Conservation (phyloP, 2,888 invertebrate genomes). For the Galerucella calmariensis region DNA sequence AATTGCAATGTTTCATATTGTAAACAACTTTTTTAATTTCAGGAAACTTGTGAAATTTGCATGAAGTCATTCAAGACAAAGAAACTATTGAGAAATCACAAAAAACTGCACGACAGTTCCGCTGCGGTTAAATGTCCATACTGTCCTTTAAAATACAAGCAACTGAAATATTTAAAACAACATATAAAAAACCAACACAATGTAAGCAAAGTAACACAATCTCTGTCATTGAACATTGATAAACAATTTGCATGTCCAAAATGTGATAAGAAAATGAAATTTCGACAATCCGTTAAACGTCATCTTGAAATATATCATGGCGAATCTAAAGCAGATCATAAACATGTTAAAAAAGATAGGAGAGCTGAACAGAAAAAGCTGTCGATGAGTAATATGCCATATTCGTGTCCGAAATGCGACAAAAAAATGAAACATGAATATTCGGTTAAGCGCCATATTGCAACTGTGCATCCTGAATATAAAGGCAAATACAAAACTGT, state of each 20-base stretch:
- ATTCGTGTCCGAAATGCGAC: conserved; percentile 32
- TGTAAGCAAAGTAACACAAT: conserved; percentile 23
- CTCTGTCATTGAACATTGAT: conserved; percentile 12
- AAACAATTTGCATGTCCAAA: conserved; percentile 29
- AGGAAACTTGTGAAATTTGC: conserved; percentile 51
- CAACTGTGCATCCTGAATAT: conserved; percentile 52
- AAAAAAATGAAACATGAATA: conserved; percentile 58
- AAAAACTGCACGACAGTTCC: conserved; percentile 46
- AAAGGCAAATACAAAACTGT: conserved; percentile 2
- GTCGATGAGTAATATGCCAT: background rate
- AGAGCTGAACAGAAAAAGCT: conserved; percentile 24
- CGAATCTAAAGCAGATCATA: background rate
- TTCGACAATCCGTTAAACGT: conserved; percentile 59
- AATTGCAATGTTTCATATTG: background rate
- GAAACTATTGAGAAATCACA: conserved; percentile 48
- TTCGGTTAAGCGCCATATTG: conserved; percentile 60
- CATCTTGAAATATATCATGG: conserved; percentile 60
- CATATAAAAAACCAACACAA: conserved; percentile 46
- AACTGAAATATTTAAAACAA: conserved; percentile 45
- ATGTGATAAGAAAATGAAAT: conserved; percentile 56
- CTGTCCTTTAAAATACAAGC: conserved; percentile 48
- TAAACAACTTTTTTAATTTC: conserved; percentile 14
- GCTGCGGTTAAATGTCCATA: conserved; percentile 49
- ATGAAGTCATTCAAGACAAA: conserved; percentile 48
- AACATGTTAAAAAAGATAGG: background rate